phyloP scores from a whole-genome alignment of 2,113 vertebrate genomes.

The Cromileptes altivelis region DNA sequence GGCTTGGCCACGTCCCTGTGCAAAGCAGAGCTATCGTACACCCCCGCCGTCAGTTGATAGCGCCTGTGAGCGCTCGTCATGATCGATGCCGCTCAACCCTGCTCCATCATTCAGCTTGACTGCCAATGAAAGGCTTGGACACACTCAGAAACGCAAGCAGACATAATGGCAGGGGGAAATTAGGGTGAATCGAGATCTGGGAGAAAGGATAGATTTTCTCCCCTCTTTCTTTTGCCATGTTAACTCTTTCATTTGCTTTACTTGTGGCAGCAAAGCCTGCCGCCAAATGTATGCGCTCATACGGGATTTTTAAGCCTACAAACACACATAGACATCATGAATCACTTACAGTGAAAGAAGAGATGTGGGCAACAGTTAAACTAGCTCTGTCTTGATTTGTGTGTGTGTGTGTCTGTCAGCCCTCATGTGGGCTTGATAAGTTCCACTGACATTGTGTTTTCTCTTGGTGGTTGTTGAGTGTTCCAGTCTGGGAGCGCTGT shows the following conservation, averaged over 20 bases:
- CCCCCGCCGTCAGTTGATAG: slow-evolving; percentile 52
- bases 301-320: slow-evolving; percentile 62
- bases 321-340: slow-evolving; percentile 79
- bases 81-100: slow-evolving; percentile 70
- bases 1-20: slow-evolving; percentile 43
- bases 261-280: slow-evolving; percentile 68
- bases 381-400: slow-evolving; percentile 61
- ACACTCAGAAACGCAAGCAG: slow-evolving; percentile 69
- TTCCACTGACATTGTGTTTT: slow-evolving; percentile 82
- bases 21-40: slow-evolving; percentile 53
- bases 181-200: slow-evolving; percentile 54
- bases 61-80: slow-evolving; percentile 60
- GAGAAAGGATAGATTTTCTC: slow-evolving; percentile 70
- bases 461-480: slow-evolving; percentile 79
- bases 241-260: slow-evolving; percentile 75
- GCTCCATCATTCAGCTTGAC: slow-evolving; percentile 74
- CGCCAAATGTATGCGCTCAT: slow-evolving; percentile 65
- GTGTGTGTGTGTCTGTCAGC: slow-evolving; percentile 58
- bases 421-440: slow-evolving; percentile 83
- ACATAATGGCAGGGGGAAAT: slow-evolving; percentile 71
- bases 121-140: slow-evolving; percentile 71
- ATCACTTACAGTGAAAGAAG: slow-evolving; percentile 81
- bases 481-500: slow-evolving; percentile 77
- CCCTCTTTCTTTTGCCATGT: slow-evolving; percentile 44
- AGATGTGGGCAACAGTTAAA: slow-evolving; percentile 78